Percentiles rank a stretch among this genome's conserved stretches.
Conservation (phyloP, 2,888 invertebrate genomes). For the Drosophila rellima region DNA sequence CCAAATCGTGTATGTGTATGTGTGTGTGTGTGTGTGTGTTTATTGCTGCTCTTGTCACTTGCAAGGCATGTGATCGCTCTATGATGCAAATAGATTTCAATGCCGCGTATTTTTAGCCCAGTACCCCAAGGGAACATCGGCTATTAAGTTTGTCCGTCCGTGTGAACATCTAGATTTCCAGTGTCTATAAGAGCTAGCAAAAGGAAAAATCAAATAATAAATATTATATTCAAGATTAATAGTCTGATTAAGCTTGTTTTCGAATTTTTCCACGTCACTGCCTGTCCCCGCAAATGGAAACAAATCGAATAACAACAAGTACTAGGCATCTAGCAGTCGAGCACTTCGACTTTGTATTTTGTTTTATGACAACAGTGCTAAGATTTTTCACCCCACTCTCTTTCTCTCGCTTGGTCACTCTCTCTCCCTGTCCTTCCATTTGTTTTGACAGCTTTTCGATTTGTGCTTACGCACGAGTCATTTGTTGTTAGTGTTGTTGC, state of each 20-base stretch:
- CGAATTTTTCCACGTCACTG: no score
- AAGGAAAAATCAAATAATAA: no score
- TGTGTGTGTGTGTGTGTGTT: slow-evolving; percentile 1
- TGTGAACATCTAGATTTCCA: no score
- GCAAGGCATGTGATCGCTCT: slow-evolving; percentile 54
- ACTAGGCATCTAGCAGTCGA: not conserved
- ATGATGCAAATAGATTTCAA: slow-evolving; percentile 63
- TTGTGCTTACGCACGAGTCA: slow-evolving; percentile 44
- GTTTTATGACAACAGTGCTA: slow-evolving; percentile 40
- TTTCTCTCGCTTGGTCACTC: not conserved
- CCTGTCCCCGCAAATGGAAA: no score
- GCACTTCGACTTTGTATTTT: not conserved
- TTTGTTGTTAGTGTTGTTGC: slow-evolving; percentile 9
- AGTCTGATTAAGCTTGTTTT: no score
- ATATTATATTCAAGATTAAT: no score
- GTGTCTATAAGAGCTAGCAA: no score
- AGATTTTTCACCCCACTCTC: slow-evolving; percentile 25
- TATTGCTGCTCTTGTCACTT: slow-evolving; percentile 29
- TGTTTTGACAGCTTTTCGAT: slow-evolving; percentile 41
- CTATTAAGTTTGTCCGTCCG: no score
- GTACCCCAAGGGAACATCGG: not conserved
- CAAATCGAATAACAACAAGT: no score
- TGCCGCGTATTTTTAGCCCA: slow-evolving; percentile 39
- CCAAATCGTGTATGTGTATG: not conserved
- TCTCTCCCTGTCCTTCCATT: slow-evolving; percentile 19